Evolutionary conservation across 2,113 vertebrate species (phyloP), one percentile per base, ranked within the genome.

Genomic region (Pteropus alecto): DNA sequence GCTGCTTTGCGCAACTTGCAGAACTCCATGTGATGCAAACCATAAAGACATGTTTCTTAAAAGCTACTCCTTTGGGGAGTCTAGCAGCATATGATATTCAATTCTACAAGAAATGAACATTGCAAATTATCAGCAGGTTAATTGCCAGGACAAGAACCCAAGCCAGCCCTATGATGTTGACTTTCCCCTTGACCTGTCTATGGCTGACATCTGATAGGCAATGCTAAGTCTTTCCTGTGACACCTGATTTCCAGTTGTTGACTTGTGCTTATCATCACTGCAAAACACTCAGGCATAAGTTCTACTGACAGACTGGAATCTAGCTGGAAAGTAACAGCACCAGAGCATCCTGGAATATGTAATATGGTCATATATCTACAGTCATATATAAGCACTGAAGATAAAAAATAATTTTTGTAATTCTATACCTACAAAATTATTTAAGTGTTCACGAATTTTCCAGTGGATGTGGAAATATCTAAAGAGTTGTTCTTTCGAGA

Each of bases 41-140:
- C 12, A n/a, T 61, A 28, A 13, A 92, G 94, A 76, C 56, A 86
- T 9, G 16, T 95, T 98, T 97, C 84, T 90, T 97, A 81, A 98
- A 98, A 97, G 92, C 67, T 26, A n/a, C 67, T 97, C 71, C 24
- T 96, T 90, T 51, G 26, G 76, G 46, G 6, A 97, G 74, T 41
- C 94, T 87, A 96, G 76, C 48, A 96, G 16, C 60, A 90, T 5
- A 91, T 91, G n/a, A 90, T 26, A 79, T 79, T 89, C 79, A 87
- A 54, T 96, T 97, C 78, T 81, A 83, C 1, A 78, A 77, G 26
- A 94, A 96, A 85, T 30, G 81, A 48, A 87, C 9, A 70, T 4
- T 67, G n/a, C 0, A 97, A 98, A 95, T 81, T 96, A 73, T 70
- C 89, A 61, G 51, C 82, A 90, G 93, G 87, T 92, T 94, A 91